Evolutionary conservation across 2,113 vertebrate genomes (phyloP), one percentile per base, ranked within the genome.

Genomic region (Thalassoma bifasciatum): DNA sequence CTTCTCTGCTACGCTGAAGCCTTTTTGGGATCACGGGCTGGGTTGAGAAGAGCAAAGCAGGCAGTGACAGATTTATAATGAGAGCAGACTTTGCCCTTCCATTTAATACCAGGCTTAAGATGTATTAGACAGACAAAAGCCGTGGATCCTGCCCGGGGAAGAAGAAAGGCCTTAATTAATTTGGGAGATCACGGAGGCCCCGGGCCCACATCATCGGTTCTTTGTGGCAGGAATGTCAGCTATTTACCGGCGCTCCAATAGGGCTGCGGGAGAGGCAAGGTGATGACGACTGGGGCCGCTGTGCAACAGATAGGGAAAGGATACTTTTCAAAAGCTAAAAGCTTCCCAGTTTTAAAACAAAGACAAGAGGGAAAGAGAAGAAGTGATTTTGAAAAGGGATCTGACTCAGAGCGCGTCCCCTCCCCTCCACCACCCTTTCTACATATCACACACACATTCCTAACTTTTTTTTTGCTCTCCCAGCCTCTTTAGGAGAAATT

Each of bases 291-390:
- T 79, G 81, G 72, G 77, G 83, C 88, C 72, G 85, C 84, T 52
- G 72, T 53, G 79, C 83, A 83, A 81, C 73, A 82, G 93, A 89
- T 93, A 92, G 94, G 91, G 92, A 93, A 93, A 93, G 92, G 93
- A 93, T 94, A 94, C 92, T 92, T 93, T 93, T 93, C 91, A 93
- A 94, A 94, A 93, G 93, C 93, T 94, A 93, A 94, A 94, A 94
- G 93, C 92, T 91, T 93, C 91, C 85, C 90, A 84, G 87, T 92
- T 93, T 91, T 93, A 92, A 94, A 92, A 93, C 92, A 94, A 93
- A 94, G 90, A 86, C 61, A 38, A 63, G 77, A 85, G 85, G 84
- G 88, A 85, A 85, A 89, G 89, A 82, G 86, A 91, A 90, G 88
- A 89, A 83, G 81, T 87, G 88, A 91, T 92, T 93, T 85, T 89